Percentiles rank a stretch among this genome's conserved stretches.
Evolutionary conservation across 2,113 vertebrate species (phyloP).

Genomic region (Clupea harengus): DNA sequence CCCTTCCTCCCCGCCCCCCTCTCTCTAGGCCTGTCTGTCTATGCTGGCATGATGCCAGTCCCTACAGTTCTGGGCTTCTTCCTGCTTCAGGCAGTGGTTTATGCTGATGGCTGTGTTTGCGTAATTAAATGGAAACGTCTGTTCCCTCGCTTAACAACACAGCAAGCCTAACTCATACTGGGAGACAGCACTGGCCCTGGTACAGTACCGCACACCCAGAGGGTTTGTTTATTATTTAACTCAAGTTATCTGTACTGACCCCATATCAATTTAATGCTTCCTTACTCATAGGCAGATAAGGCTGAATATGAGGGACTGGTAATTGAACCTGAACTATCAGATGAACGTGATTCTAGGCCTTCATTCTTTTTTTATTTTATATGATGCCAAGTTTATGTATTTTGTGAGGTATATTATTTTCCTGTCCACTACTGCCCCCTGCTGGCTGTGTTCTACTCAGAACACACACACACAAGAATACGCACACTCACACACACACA

Average conservation of each 20-base stretch:
- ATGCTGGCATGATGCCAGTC: not conserved
- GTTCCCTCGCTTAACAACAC: not conserved
- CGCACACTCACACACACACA: not conserved
- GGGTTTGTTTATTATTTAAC: constrained; percentile 3
- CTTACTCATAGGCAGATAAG: not conserved
- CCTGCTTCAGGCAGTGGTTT: not conserved
- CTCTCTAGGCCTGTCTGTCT: not conserved
- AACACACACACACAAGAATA: not conserved
- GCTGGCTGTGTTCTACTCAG: not conserved
- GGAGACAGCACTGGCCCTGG: not conserved
- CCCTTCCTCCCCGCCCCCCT: not conserved
- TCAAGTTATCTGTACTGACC: not conserved
- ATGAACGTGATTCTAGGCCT: not conserved
- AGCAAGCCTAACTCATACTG: not conserved
- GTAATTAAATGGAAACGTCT: constrained; percentile 17
- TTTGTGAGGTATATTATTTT: not conserved
- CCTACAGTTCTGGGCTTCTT: not conserved
- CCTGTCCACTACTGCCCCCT: not conserved
- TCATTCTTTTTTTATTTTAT: not conserved
- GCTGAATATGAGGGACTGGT: not conserved
- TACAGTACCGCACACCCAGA: not conserved
- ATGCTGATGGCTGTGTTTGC: constrained; percentile 11
- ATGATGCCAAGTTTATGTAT: not conserved
- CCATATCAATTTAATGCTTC: not conserved
- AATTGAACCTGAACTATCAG: not conserved